phyloP scores from a whole-genome alignment of 92 coral and sea anemone genomes.

The Palythoa grandis region DNA sequence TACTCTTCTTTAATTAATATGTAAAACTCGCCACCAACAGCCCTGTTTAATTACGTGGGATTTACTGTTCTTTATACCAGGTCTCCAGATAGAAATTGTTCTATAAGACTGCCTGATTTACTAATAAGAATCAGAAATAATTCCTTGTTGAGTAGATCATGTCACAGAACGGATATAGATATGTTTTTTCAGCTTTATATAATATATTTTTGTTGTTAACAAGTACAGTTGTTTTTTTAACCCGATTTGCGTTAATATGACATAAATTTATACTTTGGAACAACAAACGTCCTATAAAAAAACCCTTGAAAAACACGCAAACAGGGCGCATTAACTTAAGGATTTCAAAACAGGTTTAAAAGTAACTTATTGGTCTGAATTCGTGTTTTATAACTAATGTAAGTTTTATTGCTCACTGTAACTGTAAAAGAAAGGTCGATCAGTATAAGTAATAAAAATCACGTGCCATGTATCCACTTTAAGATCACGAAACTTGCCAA shows the following conservation, averaged over 20 bases:
- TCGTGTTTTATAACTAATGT: background rate
- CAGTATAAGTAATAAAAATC: background rate
- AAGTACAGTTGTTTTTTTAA: background rate
- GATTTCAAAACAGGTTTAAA: background rate
- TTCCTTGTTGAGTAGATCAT: background rate
- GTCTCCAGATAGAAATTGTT: too few species aligned
- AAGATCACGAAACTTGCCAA: conserved; percentile 3
- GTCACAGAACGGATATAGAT: background rate
- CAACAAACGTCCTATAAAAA: background rate
- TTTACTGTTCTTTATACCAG: background rate
- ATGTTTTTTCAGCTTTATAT: background rate
- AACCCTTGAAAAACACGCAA: background rate
- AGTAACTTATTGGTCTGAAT: background rate
- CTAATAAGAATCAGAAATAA: too few species aligned
- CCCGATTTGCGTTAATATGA: background rate
- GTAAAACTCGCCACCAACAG: conserved; percentile 31
- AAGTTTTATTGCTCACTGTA: background rate
- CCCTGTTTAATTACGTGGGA: background rate
- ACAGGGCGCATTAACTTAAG: background rate
- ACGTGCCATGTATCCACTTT: conserved; percentile 8
- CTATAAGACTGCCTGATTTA: too few species aligned
- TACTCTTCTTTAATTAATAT: conserved; percentile 30
- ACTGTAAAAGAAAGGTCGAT: background rate
- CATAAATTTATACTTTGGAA: background rate
- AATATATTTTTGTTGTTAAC: background rate